These are phyloP conservation scores for Corythucha ciliata DNA, from an alignment of 2,888 invertebrate genomes.

Conservation along the genomic window DNA sequence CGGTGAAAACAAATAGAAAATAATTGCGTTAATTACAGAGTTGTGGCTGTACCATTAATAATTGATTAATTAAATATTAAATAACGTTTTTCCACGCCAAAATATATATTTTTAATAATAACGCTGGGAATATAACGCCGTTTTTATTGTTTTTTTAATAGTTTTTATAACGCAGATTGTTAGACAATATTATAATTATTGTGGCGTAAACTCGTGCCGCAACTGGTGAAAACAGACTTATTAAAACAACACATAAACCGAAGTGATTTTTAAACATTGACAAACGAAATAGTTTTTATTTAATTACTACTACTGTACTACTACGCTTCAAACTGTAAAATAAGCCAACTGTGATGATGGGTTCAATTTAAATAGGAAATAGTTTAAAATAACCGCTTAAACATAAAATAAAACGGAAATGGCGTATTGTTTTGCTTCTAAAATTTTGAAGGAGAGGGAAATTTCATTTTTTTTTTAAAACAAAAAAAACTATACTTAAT, in stretches of 20 bases:
- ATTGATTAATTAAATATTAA: too few relatives aligned
- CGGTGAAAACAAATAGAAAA: slow-evolving; percentile 23
- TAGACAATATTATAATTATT: too few relatives aligned
- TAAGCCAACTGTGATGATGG: slow-evolving; percentile 29
- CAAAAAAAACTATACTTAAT: slow-evolving; percentile 29
- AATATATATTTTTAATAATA: slow-evolving; percentile 31
- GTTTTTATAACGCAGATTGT: too few relatives aligned
- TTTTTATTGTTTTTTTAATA: slow-evolving; percentile 33
- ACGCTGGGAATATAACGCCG: slow-evolving; percentile 30
- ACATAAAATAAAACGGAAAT: neutral
- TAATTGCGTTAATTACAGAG: slow-evolving; percentile 19
- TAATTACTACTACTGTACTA: too few relatives aligned
- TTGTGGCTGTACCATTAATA: slow-evolving; percentile 32
- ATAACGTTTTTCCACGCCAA: slow-evolving; percentile 25
- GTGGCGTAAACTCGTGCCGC: too few relatives aligned
- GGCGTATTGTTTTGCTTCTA: slow-evolving; percentile 8
- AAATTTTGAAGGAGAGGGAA: slow-evolving; percentile 25
- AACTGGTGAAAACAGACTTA: too few relatives aligned
- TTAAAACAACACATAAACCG: too few relatives aligned
- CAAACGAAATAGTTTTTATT: too few relatives aligned
- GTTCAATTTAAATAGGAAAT: too few relatives aligned
- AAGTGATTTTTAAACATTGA: too few relatives aligned
- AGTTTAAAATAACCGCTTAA: neutral
- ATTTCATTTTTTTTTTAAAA: slow-evolving; percentile 32
- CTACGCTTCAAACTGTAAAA: too few relatives aligned